These are phyloP conservation scores for Vidua chalybeata DNA, from an alignment of 2,113 vertebrate genomes.

Conservation along the genomic window DNA sequence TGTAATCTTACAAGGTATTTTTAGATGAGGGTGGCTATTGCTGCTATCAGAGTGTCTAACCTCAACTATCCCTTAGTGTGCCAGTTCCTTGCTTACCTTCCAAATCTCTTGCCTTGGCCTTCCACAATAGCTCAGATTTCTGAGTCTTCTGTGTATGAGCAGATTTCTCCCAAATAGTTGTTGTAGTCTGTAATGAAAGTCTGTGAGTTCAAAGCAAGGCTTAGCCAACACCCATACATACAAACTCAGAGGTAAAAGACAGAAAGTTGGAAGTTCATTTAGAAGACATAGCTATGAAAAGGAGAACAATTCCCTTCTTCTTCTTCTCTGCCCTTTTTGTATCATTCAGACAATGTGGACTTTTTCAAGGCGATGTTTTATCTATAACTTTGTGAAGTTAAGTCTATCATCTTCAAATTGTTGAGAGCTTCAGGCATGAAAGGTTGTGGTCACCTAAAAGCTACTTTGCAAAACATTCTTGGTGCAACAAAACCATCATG, in stretches of 20 bases:
- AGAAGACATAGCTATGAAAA: background rate
- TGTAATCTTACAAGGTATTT: slow-evolving; percentile 26
- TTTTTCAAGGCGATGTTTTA: background rate
- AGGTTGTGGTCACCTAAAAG: background rate
- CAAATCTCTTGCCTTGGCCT: background rate
- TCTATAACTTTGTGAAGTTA: background rate
- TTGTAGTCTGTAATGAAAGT: background rate
- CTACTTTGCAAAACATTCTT: background rate
- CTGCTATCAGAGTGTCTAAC: slow-evolving; percentile 31
- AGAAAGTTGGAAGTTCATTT: background rate
- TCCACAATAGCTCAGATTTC: background rate
- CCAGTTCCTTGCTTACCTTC: slow-evolving; percentile 34
- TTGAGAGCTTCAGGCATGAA: background rate
- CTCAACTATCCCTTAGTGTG: background rate
- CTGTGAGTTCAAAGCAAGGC: background rate
- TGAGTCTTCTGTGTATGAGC: background rate
- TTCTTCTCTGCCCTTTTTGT: background rate
- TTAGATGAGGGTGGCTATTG: slow-evolving; percentile 31
- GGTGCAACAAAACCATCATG: rapidly evolving
- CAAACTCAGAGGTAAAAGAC: background rate
- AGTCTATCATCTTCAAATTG: background rate
- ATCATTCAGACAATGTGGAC: background rate
- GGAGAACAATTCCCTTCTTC: background rate
- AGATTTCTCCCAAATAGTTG: background rate
- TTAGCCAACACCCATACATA: background rate